A percentile compares a stretch with the other conserved stretches of the same genome.
These are phyloP conservation scores for Monopterus albus DNA, from an alignment of 2,113 vertebrate genomes.

Conservation along the genomic window DNA sequence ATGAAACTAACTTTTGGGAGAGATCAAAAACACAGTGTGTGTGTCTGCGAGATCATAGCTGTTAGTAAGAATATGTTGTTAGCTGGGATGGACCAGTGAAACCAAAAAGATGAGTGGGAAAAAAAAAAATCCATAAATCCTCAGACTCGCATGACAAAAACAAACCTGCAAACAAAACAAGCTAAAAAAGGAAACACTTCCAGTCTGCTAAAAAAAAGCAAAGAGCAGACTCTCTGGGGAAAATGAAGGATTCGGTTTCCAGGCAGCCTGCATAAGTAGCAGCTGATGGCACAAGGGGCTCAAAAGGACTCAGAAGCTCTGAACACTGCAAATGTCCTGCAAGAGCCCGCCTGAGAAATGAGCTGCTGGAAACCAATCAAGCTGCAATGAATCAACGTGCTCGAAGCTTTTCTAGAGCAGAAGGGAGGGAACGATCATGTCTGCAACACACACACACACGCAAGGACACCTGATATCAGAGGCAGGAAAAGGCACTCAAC, in stretches of 20 bases:
- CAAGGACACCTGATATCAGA: conserved; percentile 4
- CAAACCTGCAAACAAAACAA: not conserved
- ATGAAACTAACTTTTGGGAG: not conserved
- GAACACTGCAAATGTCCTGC: conserved; percentile 34
- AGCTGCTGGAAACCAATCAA: conserved; percentile 36
- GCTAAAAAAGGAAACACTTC: conserved; percentile 5
- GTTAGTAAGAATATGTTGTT: not conserved
- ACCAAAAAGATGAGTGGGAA: not conserved
- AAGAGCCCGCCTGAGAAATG: conserved; percentile 18
- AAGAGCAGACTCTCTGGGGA: not conserved
- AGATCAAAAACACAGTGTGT: not conserved
- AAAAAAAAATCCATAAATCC: conserved; percentile 13
- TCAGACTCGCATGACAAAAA: not conserved
- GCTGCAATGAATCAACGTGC: conserved; percentile 19
- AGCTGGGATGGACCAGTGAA: not conserved
- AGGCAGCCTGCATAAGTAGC: not conserved
- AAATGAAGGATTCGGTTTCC: conserved; percentile 19
- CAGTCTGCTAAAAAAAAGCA: not conserved
- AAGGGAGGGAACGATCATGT: not conserved
- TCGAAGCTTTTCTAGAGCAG: not conserved
- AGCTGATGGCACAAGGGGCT: conserved; percentile 6
- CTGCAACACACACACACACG: not conserved
- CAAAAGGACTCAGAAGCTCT: conserved; percentile 19
- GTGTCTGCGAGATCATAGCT: not conserved
- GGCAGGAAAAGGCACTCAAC: not conserved